phyloP scores from a whole-genome alignment of 2,113 vertebrate genomes.

The Epinephelus lanceolatus region DNA sequence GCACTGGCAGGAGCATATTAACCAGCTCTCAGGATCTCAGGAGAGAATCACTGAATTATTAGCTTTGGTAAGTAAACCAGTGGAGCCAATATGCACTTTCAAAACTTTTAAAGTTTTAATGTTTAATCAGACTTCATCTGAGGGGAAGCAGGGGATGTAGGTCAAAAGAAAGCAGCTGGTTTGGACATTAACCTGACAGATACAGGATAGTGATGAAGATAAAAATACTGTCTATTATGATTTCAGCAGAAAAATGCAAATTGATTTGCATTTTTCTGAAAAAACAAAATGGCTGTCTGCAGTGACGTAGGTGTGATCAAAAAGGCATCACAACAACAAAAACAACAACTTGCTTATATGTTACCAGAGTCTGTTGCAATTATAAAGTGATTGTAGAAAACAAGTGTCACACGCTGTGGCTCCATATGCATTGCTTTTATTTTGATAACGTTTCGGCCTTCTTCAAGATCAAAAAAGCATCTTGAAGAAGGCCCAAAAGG shows the following conservation, averaged over 20 bases:
- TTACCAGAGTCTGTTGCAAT: too few relatives aligned
- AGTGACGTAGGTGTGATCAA: too few relatives aligned
- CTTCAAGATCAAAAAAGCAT: too few relatives aligned
- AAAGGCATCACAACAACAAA: too few relatives aligned
- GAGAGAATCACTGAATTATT: constrained; percentile 55
- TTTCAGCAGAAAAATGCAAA: not conserved
- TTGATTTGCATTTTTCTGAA: not conserved
- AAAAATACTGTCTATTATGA: not conserved
- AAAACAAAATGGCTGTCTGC: too few relatives aligned
- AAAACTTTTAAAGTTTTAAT: constrained; percentile 56
- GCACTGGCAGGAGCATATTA: constrained; percentile 18
- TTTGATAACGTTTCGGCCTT: too few relatives aligned
- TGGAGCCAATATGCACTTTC: constrained; percentile 37
- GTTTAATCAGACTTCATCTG: constrained; percentile 54
- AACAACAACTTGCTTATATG: too few relatives aligned
- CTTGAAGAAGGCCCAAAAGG: too few relatives aligned
- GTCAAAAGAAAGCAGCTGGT: constrained; percentile 28
- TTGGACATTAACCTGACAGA: constrained; percentile 1
- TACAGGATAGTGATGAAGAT: not conserved
- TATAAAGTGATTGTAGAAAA: too few relatives aligned
- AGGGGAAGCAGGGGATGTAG: constrained; percentile 19
- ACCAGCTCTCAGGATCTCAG: constrained; percentile 13
- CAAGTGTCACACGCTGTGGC: too few relatives aligned
- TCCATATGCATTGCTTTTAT: too few relatives aligned
- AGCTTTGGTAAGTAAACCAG: constrained; percentile 23